A percentile compares a stretch with the other conserved stretches of the same genome.
These are phyloP conservation scores for Amazona guildingii DNA, from an alignment of 2,113 vertebrate genomes.

Conservation along the genomic window DNA sequence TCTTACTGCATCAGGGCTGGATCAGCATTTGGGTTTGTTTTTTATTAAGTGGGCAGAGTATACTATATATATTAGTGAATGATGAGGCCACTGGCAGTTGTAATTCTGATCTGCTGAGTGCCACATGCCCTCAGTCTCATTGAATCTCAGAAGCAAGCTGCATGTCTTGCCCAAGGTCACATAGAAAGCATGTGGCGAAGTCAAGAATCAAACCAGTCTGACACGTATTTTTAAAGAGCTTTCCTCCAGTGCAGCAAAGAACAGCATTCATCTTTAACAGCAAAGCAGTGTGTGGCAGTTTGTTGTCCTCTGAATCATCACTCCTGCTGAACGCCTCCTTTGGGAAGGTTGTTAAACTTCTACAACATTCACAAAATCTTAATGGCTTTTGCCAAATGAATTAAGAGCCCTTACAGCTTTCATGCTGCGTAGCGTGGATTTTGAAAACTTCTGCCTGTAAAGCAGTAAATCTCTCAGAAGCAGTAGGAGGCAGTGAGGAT, in stretches of 20 bases:
- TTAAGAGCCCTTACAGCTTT: constrained; percentile 13
- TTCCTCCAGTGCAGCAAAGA: background rate
- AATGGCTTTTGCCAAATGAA: constrained; percentile 33
- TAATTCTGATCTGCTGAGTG: background rate
- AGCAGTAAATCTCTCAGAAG: background rate
- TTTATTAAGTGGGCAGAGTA: background rate
- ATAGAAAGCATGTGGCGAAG: background rate
- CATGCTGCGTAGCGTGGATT: background rate
- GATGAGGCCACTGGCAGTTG: background rate
- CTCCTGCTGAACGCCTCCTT: background rate
- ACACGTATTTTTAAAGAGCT: background rate
- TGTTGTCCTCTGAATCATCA: background rate
- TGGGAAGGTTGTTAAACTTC: constrained; percentile 15
- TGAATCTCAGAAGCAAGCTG: background rate
- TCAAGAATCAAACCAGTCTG: background rate
- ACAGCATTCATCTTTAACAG: background rate
- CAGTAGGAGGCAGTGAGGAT: background rate
- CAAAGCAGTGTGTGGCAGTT: background rate
- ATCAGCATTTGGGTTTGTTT: background rate
- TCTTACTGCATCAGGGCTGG: background rate
- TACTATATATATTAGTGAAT: background rate
- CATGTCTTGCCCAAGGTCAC: background rate
- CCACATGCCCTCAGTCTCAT: background rate
- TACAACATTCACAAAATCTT: constrained; percentile 8
- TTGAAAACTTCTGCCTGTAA: background rate